These are phyloP conservation scores for Cosmorhoe ocellata DNA, from an alignment of 2,888 invertebrate genomes.

Conservation along the genomic window DNA sequence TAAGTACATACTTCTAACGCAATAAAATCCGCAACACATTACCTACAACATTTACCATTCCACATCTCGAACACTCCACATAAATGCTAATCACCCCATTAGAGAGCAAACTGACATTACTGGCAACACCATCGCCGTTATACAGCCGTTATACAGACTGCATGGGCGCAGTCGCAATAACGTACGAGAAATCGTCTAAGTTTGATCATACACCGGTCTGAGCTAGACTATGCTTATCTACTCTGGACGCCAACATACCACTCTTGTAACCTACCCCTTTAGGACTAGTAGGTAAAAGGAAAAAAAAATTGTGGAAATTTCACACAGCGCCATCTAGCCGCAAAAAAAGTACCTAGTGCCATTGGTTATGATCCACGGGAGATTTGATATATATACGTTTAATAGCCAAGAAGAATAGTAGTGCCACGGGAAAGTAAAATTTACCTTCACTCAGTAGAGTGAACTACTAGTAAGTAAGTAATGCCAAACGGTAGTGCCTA, in stretches of 20 bases:
- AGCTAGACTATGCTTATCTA: constrained; percentile 1
- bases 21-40: constrained; percentile 7
- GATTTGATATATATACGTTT: too few species aligned
- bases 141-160: constrained; percentile 39
- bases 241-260: constrained; percentile 7
- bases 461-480: too few species aligned
- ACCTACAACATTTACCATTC: constrained; percentile 9
- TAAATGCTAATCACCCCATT: constrained; percentile 31
- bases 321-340: too few species aligned
- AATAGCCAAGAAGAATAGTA: too few species aligned
- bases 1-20: neutral
- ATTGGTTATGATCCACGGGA: too few species aligned
- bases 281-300: too few species aligned
- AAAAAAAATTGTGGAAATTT: too few species aligned
- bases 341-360: too few species aligned
- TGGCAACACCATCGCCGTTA: constrained; percentile 26
- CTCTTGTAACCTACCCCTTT: too few species aligned
- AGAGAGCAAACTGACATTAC: constrained; percentile 24
- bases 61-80: constrained; percentile 14
- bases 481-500: too few species aligned
- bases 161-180: constrained; percentile 68
- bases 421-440: too few species aligned
- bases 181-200: constrained; percentile 66
- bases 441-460: too few species aligned
- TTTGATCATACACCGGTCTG: constrained; percentile 56